Conservation (phyloP, 2,888 invertebrate genomes). For the Drosophila eohydei region DNA sequence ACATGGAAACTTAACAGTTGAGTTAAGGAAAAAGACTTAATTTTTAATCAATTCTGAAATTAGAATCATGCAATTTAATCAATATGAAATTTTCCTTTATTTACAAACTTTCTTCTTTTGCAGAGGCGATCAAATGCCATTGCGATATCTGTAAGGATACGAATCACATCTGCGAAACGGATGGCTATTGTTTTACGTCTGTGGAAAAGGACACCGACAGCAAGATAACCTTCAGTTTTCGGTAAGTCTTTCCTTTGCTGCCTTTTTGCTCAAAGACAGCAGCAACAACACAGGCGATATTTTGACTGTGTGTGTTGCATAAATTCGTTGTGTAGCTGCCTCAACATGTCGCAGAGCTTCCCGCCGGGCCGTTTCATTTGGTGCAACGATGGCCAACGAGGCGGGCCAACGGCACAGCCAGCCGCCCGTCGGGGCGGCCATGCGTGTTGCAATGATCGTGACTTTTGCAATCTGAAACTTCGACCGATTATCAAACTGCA, state of each 20-base stretch:
- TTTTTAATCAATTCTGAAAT: neutral
- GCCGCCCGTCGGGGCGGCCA: conserved; percentile 82
- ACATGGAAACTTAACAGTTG: too few relatives aligned
- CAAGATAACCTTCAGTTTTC: conserved; percentile 88
- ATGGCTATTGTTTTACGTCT: conserved; percentile 95
- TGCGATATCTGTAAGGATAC: conserved; percentile 91
- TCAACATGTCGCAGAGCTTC: conserved; percentile 83
- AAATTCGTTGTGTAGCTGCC: conserved; percentile 75
- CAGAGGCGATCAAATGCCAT: conserved; percentile 89
- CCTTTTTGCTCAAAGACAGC: neutral
- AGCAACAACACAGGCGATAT: conserved; percentile 3
- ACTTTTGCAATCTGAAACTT: conserved; percentile 85
- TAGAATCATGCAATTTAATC: neutral
- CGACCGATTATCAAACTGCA: conserved; percentile 84
- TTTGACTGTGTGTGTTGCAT: conserved; percentile 23
- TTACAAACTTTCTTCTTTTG: neutral
- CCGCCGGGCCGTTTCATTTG: conserved; percentile 84
- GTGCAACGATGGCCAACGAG: conserved; percentile 84
- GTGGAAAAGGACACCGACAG: conserved; percentile 85
- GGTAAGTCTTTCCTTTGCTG: conserved; percentile 87
- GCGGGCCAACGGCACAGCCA: conserved; percentile 84
- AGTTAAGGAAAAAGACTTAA: too few relatives aligned
- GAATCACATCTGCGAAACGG: conserved; percentile 94
- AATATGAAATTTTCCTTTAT: neutral
- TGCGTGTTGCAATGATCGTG: conserved; percentile 83